Evolutionary conservation across 2,888 invertebrate species (phyloP).

Genomic region (Cephus nigrinus): DNA sequence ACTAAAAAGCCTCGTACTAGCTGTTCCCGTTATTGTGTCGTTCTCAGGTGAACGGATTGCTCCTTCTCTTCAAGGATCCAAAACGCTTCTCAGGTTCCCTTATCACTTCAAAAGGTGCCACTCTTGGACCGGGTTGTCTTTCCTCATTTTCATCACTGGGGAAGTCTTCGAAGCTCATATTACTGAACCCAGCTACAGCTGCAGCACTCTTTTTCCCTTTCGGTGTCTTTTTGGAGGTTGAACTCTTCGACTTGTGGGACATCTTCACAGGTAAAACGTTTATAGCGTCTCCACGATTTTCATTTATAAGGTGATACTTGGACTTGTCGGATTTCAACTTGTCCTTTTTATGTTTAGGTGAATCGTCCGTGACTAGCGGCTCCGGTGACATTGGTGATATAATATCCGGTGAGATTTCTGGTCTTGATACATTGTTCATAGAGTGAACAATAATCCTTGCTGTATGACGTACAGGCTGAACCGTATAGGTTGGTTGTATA

Average conservation of each 20-base stretch:
- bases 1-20: slow-evolving; percentile 25
- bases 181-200: slow-evolving; percentile 72
- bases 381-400: slow-evolving; percentile 56
- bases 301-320: slow-evolving; percentile 69
- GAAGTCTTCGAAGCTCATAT: slow-evolving; percentile 82
- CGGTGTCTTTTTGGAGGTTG: slow-evolving; percentile 44
- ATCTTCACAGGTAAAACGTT: slow-evolving; percentile 50
- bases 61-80: slow-evolving; percentile 65
- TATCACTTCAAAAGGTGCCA: slow-evolving; percentile 75
- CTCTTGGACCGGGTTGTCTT: slow-evolving; percentile 54
- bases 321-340: slow-evolving; percentile 66
- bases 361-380: slow-evolving; percentile 48
- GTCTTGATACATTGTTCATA: slow-evolving; percentile 45
- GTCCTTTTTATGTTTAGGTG: slow-evolving; percentile 60
- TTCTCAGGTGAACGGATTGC: slow-evolving; percentile 67
- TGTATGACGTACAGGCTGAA: slow-evolving; percentile 42
- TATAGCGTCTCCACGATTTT: slow-evolving; percentile 61
- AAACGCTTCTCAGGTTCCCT: slow-evolving; percentile 64
- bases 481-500: slow-evolving; percentile 25
- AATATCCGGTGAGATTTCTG: slow-evolving; percentile 34
- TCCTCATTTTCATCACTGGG: slow-evolving; percentile 73
- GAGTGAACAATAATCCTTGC: slow-evolving; percentile 45
- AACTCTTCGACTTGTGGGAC: slow-evolving; percentile 51
- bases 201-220: slow-evolving; percentile 44
- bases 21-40: slow-evolving; percentile 9